Evolutionary conservation across 2,797 vertebrate genomes (phyloP).

Genomic region (Furcifer pardalis): DNA sequence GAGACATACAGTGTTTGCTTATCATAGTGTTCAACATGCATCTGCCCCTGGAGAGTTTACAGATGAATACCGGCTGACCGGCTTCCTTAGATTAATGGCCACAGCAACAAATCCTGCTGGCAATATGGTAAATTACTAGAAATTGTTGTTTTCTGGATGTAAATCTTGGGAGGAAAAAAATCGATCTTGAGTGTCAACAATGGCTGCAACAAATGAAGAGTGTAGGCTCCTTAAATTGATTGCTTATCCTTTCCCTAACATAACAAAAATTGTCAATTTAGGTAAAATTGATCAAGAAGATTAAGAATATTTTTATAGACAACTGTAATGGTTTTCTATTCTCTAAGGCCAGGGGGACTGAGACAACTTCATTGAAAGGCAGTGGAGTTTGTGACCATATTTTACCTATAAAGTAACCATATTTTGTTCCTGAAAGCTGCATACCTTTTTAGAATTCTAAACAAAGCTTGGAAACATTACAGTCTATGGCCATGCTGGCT

Average conservation of each 20-base stretch:
- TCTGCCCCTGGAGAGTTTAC: slow-evolving; percentile 18
- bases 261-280: neutral
- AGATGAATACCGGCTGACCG: slow-evolving; percentile 30
- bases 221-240: neutral
- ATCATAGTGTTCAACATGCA: slow-evolving; percentile 36
- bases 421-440: neutral
- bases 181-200: slow-evolving; percentile 44
- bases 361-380: too few relatives aligned
- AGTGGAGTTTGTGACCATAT: neutral
- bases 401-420: neutral
- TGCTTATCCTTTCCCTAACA: neutral
- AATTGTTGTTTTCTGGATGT: slow-evolving; percentile 27
- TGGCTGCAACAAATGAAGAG: slow-evolving; percentile 41
- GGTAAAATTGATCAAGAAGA: neutral
- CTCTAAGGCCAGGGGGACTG: too few relatives aligned
- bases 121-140: slow-evolving; percentile 42
- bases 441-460: neutral
- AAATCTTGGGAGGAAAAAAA: slow-evolving; percentile 34
- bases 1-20: slow-evolving; percentile 34
- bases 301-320: neutral
- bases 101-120: slow-evolving; percentile 33
- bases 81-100: slow-evolving; percentile 50
- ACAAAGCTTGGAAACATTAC: too few relatives aligned
- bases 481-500: too few relatives aligned
- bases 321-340: too few relatives aligned